phyloP scores from a whole-genome alignment of 2,888 invertebrate species.

The Altica lythri region DNA sequence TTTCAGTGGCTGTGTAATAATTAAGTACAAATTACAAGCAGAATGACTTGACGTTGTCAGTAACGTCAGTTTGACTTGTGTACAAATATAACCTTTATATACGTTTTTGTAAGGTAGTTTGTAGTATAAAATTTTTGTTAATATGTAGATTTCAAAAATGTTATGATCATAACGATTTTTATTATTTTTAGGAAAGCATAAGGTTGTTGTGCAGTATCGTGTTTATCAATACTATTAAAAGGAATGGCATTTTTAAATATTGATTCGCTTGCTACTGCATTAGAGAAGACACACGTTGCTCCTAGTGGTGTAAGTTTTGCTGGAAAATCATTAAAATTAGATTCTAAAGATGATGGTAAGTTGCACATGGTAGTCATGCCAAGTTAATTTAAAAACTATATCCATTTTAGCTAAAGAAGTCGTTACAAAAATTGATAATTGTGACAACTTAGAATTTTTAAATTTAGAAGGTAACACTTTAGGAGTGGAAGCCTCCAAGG shows the following conservation, averaged over 20 bases:
- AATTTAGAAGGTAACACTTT: conserved; percentile 92
- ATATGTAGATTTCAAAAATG: conserved; percentile 9
- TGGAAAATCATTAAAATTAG: conserved; percentile 77
- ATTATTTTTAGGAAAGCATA: neutral
- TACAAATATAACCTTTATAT: neutral
- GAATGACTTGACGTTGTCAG: neutral
- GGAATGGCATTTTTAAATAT: conserved; percentile 54
- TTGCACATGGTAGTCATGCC: conserved; percentile 27
- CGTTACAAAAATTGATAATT: conserved; percentile 74
- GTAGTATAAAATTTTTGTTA: neutral
- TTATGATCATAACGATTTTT: conserved; percentile 11
- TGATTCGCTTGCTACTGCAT: conserved; percentile 60
- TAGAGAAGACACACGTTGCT: conserved; percentile 58
- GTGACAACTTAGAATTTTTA: conserved; percentile 71
- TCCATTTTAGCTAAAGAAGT: conserved; percentile 72
- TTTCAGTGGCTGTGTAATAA: too few relatives aligned
- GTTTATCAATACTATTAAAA: neutral
- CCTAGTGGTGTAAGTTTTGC: conserved; percentile 78
- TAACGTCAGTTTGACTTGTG: neutral
- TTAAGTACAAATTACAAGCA: neutral
- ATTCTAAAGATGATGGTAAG: conserved; percentile 79
- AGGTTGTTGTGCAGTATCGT: conserved; percentile 1
- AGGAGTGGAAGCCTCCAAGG: conserved; percentile 86
- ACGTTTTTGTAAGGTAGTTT: neutral
- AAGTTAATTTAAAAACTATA: too few relatives aligned